Evolutionary conservation across 1,140 invertebrate genomes (phyloP), one percentile per base, ranked within the genome.

Genomic region (Drosophila paulistorum): DNA sequence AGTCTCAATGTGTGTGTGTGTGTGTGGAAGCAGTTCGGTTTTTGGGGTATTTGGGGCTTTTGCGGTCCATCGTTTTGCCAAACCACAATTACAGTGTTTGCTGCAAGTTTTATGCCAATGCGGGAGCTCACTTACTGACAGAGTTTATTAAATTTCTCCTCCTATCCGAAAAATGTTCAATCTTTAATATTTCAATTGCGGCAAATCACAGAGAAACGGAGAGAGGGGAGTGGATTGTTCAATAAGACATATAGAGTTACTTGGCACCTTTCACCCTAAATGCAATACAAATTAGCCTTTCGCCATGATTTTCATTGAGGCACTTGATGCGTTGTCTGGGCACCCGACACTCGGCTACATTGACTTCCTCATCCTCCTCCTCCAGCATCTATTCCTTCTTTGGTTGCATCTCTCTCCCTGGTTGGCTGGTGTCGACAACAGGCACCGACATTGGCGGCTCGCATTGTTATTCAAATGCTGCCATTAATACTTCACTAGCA

Each of bases 401-500:
- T 51, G 10, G 45, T 2, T 51, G 45, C 45, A 51, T 51, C 17
- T 51, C 45, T 51, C 14, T 17, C 14, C 7, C 7, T 20, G 6
- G 4, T 51, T 39, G 35, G 17, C 37, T 30, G 30, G 39, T 35
- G 30, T 42, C 59, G 60, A 51, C 45, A 51, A 51, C 45, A 51
- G 45, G 45, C 45, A 51, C 45, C 45, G 45, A 51, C 45, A 51
- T 51, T 51, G 41, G 60, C 35, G 37, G 41, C 60, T 42, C 35
- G 76, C 85, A 89, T 89, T 89, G 84, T 89, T 89, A 89, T 89
- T 89, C 84, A 89, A 89, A 89, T 89, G 80, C 85, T 71, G 71
- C 74, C 80, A 89, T 89, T 87, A 87, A 87, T 87, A 84, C 84
- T 84, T 89, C 84, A 71, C 77, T 74, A 67, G 77, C 84, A 89